Evolutionary conservation across 2,888 invertebrate genomes (phyloP), one percentile per base, ranked within the genome.

Genomic region (Nemapogon koenigi): DNA sequence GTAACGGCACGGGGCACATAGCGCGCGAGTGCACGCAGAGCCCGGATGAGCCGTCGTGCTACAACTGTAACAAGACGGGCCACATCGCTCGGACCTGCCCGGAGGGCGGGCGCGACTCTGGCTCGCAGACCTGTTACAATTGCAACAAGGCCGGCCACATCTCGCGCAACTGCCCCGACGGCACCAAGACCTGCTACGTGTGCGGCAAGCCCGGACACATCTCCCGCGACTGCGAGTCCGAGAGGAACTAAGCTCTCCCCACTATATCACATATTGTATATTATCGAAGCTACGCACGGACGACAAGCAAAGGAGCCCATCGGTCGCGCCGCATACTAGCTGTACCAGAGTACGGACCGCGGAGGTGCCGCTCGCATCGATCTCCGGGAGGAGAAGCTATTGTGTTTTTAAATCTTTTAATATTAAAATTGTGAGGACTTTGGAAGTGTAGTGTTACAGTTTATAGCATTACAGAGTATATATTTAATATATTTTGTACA

Each of bases 61-160:
- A 95, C 85, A 95, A 91, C 78, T 96, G 95, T 84, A 91, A 91
- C 81, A 92, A 93, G 83, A 88, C 90, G 49, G 95, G 94, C 52
- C 95, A 95, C 82, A 90, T 95, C 66, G 93, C 90, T 43, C 87
- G 90, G 60, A 88, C 87, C 76, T 91, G 90, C 79, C 90, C 90
- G 40, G 90, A 90, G 69, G 84, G 84, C 53, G 84, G 82, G 48
- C 83, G 82, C 59, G 83, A 82, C 59, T 61, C 62, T 37, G 85
- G 86, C 73, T 85, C 85, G 57, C 83, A 85, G 59, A 90, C 89
- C 37, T 96, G 95, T 84, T 96, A 95, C 85, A 94, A 92, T 79
- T 96, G 95, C 84, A 91, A 91, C 81, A 92, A 92, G 83, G 86
- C 90, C 48, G 95, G 94, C 49, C 95, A 95, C 81, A 90, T 95